phyloP scores from a whole-genome alignment of 2,888 invertebrate species.

The Andricus curvator region DNA sequence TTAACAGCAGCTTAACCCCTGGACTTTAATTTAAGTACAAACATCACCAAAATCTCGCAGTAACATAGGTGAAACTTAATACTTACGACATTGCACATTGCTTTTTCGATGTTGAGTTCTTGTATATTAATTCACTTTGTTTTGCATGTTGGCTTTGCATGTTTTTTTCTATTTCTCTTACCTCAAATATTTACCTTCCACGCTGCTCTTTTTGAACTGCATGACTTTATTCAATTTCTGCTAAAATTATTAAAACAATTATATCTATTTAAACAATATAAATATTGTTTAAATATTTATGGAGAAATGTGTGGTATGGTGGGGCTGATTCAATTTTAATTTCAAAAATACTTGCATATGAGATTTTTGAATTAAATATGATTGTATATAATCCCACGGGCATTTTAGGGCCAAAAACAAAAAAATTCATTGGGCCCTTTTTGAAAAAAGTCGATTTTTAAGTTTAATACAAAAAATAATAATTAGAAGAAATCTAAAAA shows the following conservation, averaged over 20 bases:
- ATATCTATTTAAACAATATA: background rate
- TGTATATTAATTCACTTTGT: slow-evolving; percentile 37
- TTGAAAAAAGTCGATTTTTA: no score
- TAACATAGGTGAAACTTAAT: slow-evolving; percentile 76
- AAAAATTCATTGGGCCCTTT: no score
- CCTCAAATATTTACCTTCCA: slow-evolving; percentile 37
- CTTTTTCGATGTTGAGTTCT: slow-evolving; percentile 42
- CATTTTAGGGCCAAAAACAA: no score
- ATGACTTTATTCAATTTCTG: slow-evolving; percentile 6
- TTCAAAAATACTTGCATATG: no score
- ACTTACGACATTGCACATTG: slow-evolving; percentile 53
- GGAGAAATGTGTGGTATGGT: background rate
- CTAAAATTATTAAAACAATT: background rate
- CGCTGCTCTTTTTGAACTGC: background rate
- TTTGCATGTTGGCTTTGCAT: slow-evolving; percentile 30
- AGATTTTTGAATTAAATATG: no score
- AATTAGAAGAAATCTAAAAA: no score
- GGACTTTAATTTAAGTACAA: slow-evolving; percentile 75
- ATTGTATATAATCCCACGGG: no score
- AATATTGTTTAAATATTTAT: background rate
- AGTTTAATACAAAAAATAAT: no score
- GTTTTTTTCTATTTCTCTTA: slow-evolving; percentile 48
- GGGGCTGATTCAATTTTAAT: no score
- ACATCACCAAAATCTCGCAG: slow-evolving; percentile 73
- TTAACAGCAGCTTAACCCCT: slow-evolving; percentile 77